Evolutionary conservation across 2,113 vertebrate species (phyloP).

Genomic region (Pygoscelis antarcticus): DNA sequence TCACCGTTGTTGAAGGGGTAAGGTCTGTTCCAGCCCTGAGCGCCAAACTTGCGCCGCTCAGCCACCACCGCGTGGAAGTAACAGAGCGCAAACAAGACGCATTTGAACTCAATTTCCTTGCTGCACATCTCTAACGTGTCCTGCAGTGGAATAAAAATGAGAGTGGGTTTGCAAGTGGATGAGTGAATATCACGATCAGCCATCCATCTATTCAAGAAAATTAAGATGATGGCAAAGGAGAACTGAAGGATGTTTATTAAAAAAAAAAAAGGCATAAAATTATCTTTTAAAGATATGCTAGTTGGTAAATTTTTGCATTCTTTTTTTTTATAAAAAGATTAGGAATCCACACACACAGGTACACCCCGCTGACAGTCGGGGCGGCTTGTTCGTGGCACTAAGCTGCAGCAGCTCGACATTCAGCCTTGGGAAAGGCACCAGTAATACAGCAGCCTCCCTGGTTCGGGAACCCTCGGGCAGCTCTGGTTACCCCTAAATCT

Average conservation of each 20-base stretch:
- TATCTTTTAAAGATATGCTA: not conserved
- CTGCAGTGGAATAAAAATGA: not conserved
- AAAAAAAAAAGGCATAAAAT: not conserved
- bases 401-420: not conserved
- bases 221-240: not conserved
- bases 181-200: accelerated
- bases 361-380: not conserved
- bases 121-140: slow-evolving; percentile 78
- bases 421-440: not conserved
- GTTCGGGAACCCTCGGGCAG: accelerated
- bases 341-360: not conserved
- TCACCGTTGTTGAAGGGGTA: slow-evolving; percentile 80
- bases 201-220: not conserved
- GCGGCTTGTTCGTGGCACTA: not conserved
- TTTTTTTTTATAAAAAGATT: not conserved
- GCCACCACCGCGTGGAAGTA: slow-evolving; percentile 78
- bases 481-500: not conserved
- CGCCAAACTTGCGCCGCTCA: slow-evolving; percentile 75
- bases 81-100: slow-evolving; percentile 74
- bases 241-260: not conserved
- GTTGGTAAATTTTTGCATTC: not conserved
- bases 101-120: slow-evolving; percentile 76
- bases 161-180: not conserved
- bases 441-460: not conserved
- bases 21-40: slow-evolving; percentile 77